phyloP scores from a whole-genome alignment of 37 sponge, comb jelly and placozoan species.

The Theonella swinhoei region DNA sequence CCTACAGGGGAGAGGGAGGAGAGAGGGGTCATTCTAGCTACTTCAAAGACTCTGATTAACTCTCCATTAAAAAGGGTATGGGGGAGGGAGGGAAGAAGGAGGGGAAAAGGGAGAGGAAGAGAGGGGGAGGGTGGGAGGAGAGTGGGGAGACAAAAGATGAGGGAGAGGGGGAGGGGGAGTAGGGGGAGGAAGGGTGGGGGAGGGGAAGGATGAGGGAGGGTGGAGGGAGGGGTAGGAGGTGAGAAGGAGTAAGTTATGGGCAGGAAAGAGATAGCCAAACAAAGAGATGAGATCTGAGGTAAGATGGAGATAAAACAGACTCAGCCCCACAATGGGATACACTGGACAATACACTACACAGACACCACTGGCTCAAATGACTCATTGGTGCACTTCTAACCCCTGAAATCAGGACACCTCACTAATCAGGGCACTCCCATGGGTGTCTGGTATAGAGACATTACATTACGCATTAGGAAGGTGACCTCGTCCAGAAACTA shows the following conservation, averaged over 20 bases:
- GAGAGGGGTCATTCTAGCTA: background rate
- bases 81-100: background rate
- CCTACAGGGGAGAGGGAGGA: conserved; percentile 30
- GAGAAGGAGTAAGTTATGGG: background rate
- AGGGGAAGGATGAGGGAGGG: background rate
- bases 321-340: no score
- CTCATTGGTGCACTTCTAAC: no score
- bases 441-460: no score
- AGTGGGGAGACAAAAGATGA: background rate
- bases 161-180: background rate
- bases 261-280: background rate
- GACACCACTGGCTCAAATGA: no score
- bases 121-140: background rate
- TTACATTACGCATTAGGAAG: no score
- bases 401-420: no score
- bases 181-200: background rate
- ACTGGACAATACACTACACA: no score
- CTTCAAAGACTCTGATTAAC: background rate
- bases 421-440: no score
- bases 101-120: background rate
- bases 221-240: background rate
- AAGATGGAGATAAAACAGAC: no score
- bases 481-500: no score
- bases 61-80: background rate
- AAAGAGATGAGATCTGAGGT: background rate